A percentile compares a stretch with the other conserved stretches of the same genome.
phyloP scores from a whole-genome alignment of 2,888 invertebrate genomes.

The Anthoptus insignis region DNA sequence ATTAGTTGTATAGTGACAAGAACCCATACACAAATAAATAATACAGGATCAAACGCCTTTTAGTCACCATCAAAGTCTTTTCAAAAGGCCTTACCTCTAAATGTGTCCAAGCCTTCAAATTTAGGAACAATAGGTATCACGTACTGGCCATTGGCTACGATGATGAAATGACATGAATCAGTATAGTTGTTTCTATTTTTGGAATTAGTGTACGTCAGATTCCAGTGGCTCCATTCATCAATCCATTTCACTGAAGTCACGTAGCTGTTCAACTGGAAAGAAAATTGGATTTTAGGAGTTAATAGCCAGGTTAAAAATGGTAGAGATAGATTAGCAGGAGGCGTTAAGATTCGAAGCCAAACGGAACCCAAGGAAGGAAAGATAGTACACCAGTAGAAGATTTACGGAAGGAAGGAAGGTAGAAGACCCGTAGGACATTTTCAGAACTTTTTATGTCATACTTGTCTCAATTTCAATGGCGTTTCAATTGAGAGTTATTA shows the following conservation, averaged over 20 bases:
- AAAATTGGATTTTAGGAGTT: slow-evolving; percentile 2
- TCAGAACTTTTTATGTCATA: no score
- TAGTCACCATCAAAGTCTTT: not conserved
- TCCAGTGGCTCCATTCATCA: slow-evolving; percentile 71
- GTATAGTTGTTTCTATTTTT: slow-evolving; percentile 69
- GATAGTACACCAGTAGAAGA: no score
- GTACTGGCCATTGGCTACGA: slow-evolving; percentile 90
- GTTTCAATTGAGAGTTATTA: no score
- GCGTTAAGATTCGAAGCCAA: no score
- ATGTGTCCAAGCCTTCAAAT: slow-evolving; percentile 64
- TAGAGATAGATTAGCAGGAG: no score
- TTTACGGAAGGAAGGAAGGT: no score
- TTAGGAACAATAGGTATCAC: slow-evolving; percentile 65
- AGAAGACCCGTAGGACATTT: no score
- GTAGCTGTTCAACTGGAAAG: slow-evolving; percentile 74
- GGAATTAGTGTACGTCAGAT: slow-evolving; percentile 76
- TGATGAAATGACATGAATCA: slow-evolving; percentile 87
- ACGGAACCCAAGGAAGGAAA: no score
- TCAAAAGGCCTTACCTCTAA: slow-evolving; percentile 62
- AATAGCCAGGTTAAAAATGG: not conserved
- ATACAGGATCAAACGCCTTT: no score
- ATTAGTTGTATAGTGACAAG: no score
- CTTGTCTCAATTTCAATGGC: no score
- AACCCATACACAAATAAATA: no score
- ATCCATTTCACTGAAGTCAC: slow-evolving; percentile 78